Conservation (phyloP, 2,888 invertebrate genomes). For the Lycaena phlaeas region DNA sequence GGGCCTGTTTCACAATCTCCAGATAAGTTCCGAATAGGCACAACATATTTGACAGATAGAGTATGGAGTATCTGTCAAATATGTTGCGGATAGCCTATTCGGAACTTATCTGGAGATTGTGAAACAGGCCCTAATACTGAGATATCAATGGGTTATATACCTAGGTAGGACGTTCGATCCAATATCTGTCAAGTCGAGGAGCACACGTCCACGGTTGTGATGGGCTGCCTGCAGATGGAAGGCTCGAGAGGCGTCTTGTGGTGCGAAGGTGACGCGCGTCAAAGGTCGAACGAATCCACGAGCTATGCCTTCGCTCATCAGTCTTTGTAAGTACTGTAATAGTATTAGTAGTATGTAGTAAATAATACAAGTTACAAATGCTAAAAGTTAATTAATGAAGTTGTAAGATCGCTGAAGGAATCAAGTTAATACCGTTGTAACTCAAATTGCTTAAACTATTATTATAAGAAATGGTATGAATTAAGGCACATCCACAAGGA, state of each 20-base stretch:
- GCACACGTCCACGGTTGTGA: constrained; percentile 40
- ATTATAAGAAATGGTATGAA: neutral
- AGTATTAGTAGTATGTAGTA: neutral
- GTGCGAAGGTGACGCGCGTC: constrained; percentile 31
- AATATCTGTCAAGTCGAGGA: constrained; percentile 27
- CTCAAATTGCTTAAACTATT: neutral
- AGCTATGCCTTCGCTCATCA: constrained; percentile 39
- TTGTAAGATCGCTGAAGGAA: neutral
- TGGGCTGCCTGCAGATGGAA: constrained; percentile 35
- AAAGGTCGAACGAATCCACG: constrained; percentile 43
- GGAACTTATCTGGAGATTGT: too few species aligned
- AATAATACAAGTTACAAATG: too few species aligned
- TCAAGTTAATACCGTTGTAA: too few species aligned
- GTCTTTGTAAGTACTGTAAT: constrained; percentile 23
- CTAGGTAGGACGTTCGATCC: constrained; percentile 19
- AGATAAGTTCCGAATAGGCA: too few species aligned
- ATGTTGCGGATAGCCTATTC: too few species aligned
- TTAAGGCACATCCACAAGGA: neutral
- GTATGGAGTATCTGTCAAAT: too few species aligned
- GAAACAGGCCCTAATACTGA: too few species aligned
- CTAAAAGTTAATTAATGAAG: neutral
- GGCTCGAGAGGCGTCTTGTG: constrained; percentile 32
- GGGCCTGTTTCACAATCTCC: too few species aligned
- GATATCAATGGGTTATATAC: too few species aligned
- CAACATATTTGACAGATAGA: too few species aligned